Evolutionary conservation across 2,888 invertebrate species (phyloP).

Genomic region (Lacanobia oleracea): DNA sequence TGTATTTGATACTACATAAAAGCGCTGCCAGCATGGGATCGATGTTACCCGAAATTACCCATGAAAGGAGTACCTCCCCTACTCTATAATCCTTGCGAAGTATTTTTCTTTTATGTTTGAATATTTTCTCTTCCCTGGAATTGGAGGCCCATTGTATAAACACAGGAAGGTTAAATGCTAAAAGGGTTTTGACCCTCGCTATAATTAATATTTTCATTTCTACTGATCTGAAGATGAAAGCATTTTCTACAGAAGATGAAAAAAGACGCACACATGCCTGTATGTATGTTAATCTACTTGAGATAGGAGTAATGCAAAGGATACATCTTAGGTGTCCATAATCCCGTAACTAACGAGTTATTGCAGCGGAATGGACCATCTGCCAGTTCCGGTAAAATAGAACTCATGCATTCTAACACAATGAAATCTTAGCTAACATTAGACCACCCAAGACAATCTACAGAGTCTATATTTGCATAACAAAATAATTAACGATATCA

Average conservation of each 20-base stretch:
- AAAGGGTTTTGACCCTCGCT: conserved; percentile 4
- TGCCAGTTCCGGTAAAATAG: conserved; percentile 31
- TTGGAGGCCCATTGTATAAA: conserved; percentile 4
- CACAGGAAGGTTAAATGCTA: conserved; percentile 9
- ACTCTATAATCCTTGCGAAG: conserved; percentile 21
- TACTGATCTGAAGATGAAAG: conserved; percentile 16
- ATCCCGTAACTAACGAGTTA: conserved; percentile 35
- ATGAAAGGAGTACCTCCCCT: conserved; percentile 14
- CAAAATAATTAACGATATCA: conserved; percentile 38
- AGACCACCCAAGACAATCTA: conserved; percentile 38
- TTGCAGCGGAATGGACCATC: conserved; percentile 34
- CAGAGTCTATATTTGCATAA: not conserved
- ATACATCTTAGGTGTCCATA: conserved; percentile 22
- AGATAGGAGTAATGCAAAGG: not conserved
- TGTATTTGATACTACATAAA: conserved; percentile 18
- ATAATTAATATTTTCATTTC: conserved; percentile 1
- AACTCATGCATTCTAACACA: conserved; percentile 33
- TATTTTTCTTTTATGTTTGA: conserved; percentile 36
- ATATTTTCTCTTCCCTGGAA: conserved; percentile 31
- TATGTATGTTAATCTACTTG: not conserved
- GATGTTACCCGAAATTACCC: conserved; percentile 18
- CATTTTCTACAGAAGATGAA: not conserved
- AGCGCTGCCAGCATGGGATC: conserved; percentile 5
- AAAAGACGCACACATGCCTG: not conserved
- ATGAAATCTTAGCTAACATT: conserved; percentile 1